Evolutionary conservation across 2,888 invertebrate species (phyloP), one percentile per base, ranked within the genome.

Genomic region (Choristoneura rosaceana): DNA sequence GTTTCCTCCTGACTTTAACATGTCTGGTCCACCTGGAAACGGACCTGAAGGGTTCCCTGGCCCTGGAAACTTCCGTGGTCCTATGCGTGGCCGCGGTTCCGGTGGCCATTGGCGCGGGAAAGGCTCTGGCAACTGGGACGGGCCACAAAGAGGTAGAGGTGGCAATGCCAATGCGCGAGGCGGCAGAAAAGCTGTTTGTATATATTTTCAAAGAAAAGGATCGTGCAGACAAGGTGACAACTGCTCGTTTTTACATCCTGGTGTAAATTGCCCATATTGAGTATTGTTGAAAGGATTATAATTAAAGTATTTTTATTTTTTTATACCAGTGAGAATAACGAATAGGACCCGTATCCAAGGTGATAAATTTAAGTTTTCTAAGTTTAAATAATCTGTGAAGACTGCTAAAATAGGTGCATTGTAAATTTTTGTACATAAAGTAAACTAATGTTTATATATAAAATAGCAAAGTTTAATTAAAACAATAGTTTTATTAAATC

Each of bases 201-300:
- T 97, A 85, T 97, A 97, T 86, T 97, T 97, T 82, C 96, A 96
- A 85, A 96, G 96, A 81, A 96, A 95, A 80, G 98, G 98, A 0
- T 97, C 96, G 75, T 98, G 98, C 90, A 94, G 97, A 66, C 96
- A 97, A 84, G 97, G 97, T 70, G 97, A 97, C 80, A 96, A 96
- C 79, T 98, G 98, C 90, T 96, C 96, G 69, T 98, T 97, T 88
- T 92, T 97, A 78, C 98, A 98, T 94, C 97, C 97, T 3, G 96
- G 96, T 75, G 94, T 95, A 25, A 95, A 95, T 87, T 95, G 95
- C 80, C 95, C 95, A 9, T 94, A 86, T 84, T 94, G 86, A 79
- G 71, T 2, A 9, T 65, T 12, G 65, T 63, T 62, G 63, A 67
- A 17, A 14, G 4, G 17, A 62, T 41, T 61, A n/a, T 55, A 25